Conservation (phyloP, 2,113 vertebrate genomes). For the Aepyceros melampus region DNA sequence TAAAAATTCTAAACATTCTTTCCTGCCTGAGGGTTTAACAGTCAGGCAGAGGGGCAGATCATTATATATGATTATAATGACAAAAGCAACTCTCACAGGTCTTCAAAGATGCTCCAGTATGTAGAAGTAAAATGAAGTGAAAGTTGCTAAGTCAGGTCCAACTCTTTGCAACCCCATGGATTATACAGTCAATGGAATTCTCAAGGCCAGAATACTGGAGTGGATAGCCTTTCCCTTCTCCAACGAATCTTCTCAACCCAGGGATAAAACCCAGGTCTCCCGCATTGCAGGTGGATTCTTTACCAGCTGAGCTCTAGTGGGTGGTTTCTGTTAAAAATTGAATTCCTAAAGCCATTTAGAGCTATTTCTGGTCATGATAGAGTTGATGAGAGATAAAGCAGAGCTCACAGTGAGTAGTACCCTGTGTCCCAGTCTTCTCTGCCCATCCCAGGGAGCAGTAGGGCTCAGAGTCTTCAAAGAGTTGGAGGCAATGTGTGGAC, state of each 20-base stretch:
- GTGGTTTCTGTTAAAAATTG: not conserved
- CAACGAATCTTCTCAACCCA: no score
- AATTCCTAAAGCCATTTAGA: not conserved
- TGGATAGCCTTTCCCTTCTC: not conserved
- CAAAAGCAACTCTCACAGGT: not conserved
- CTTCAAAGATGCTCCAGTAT: not conserved
- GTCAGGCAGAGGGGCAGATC: not conserved
- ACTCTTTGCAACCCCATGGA: not conserved
- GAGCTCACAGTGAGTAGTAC: not conserved
- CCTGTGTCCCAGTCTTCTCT: not conserved
- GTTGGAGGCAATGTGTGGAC: not conserved
- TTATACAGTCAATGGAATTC: not conserved
- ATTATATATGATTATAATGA: not conserved
- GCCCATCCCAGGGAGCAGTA: not conserved
- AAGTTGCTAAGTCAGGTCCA: accelerated
- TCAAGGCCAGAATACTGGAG: not conserved
- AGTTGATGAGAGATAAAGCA: not conserved
- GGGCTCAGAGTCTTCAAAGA: not conserved
- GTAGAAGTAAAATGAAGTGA: not conserved
- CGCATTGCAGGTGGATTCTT: no score
- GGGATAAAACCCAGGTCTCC: no score
- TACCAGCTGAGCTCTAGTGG: not conserved
- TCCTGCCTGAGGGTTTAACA: not conserved
- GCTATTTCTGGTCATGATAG: not conserved
- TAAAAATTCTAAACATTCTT: not conserved